Evolutionary conservation across 2,113 vertebrate species (phyloP).

Genomic region (Spermophilus dauricus): DNA sequence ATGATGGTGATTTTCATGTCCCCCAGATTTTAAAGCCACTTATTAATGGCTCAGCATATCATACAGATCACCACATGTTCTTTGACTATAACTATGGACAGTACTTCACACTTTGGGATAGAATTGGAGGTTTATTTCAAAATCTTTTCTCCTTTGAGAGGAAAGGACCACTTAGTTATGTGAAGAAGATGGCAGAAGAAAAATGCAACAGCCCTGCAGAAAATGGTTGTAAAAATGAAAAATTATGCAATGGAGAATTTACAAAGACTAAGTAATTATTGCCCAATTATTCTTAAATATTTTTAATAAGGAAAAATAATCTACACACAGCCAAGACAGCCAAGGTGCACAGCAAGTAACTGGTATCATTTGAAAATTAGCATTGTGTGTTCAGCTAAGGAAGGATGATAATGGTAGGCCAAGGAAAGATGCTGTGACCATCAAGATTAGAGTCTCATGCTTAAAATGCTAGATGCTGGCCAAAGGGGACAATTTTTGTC

Average conservation of each 20-base stretch:
- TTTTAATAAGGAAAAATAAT: constrained; percentile 61
- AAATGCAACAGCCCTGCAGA: constrained; percentile 53
- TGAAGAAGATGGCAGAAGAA: constrained; percentile 89
- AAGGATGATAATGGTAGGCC: neutral
- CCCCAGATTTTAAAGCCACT: constrained; percentile 88
- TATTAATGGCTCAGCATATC: constrained; percentile 97
- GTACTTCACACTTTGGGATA: constrained; percentile 99
- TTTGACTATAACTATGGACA: constrained; percentile 99
- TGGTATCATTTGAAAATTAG: constrained; percentile 23
- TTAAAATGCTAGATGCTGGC: neutral
- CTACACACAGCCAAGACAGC: neutral
- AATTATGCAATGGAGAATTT: constrained; percentile 32
- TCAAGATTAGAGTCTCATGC: neutral
- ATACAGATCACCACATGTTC: constrained; percentile 97
- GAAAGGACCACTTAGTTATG: constrained; percentile 91
- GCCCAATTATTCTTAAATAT: neutral
- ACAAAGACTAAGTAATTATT: constrained; percentile 79
- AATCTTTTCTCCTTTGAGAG: constrained; percentile 94
- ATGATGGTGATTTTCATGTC: constrained; percentile 96
- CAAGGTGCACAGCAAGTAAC: constrained; percentile 20
- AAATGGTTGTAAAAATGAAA: constrained; percentile 53
- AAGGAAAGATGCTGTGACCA: neutral
- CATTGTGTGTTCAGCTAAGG: neutral
- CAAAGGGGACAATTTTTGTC: neutral
- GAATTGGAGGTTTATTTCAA: constrained; percentile 95